phyloP scores from a whole-genome alignment of 2,113 vertebrate species.

The Petrocephalus microphthalmus region DNA sequence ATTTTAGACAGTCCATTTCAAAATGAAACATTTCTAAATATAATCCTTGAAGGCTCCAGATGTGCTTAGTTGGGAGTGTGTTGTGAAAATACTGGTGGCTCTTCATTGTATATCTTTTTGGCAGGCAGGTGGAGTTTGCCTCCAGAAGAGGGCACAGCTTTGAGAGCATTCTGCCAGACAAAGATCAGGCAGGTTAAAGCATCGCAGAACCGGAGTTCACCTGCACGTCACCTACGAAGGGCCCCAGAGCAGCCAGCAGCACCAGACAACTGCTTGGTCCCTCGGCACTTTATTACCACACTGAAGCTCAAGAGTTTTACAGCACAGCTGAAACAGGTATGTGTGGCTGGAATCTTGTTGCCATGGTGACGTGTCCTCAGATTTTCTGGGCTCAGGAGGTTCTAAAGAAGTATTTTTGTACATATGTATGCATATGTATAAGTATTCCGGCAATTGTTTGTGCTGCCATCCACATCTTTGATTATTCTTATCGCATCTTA shows the following conservation, averaged over 20 bases:
- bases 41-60: background rate
- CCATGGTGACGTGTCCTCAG: background rate
- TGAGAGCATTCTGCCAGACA: background rate
- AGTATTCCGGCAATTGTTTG: background rate
- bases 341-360: background rate
- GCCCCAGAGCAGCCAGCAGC: background rate
- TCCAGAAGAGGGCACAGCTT: background rate
- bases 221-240: background rate
- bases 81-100: background rate
- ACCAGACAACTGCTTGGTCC: slow-evolving; percentile 33
- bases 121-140: background rate
- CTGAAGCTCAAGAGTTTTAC: slow-evolving; percentile 46
- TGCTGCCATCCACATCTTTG: background rate
- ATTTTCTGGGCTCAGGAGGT: background rate
- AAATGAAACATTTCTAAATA: background rate
- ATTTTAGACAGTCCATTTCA: background rate
- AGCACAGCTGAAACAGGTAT: slow-evolving; percentile 50
- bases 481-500: background rate
- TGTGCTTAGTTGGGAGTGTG: background rate
- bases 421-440: background rate
- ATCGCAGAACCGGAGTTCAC: too few species aligned
- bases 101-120: background rate
- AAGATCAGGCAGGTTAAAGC: background rate
- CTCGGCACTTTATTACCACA: slow-evolving; percentile 42
- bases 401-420: background rate